phyloP scores from a whole-genome alignment of 2,888 invertebrate species.

The Polymixis lichenea region DNA sequence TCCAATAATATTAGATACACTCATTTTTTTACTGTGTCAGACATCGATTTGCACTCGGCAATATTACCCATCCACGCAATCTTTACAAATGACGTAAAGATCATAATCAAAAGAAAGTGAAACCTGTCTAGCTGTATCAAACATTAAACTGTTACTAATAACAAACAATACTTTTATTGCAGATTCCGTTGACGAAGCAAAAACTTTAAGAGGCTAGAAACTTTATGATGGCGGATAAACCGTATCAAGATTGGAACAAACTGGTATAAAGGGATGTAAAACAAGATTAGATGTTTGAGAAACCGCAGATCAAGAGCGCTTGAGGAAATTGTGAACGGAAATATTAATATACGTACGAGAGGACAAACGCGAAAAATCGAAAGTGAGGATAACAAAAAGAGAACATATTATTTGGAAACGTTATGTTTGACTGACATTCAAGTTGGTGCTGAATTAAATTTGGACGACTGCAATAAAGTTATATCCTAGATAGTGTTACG shows the following conservation, averaged over 20 bases:
- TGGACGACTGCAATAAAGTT: not conserved
- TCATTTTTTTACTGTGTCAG: not conserved
- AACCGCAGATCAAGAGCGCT: conserved; percentile 35
- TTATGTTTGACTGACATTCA: not conserved
- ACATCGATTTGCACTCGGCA: not conserved
- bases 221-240: conserved; percentile 45
- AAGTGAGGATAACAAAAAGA: conserved; percentile 26
- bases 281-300: conserved; percentile 52
- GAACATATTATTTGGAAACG: not conserved
- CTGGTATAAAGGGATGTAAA: conserved; percentile 59
- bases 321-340: conserved; percentile 43
- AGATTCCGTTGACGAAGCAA: conserved; percentile 49
- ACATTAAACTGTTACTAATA: conserved; percentile 47
- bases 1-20: not conserved
- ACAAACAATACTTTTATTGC: conserved; percentile 54
- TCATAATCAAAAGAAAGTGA: conserved; percentile 61
- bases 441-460: not conserved
- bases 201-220: conserved; percentile 53
- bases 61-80: conserved; percentile 19
- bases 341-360: conserved; percentile 25
- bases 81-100: conserved; percentile 45
- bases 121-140: conserved; percentile 45
- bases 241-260: conserved; percentile 52
- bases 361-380: conserved; percentile 12
- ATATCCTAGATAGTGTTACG: not conserved